Evolutionary conservation across 1,140 invertebrate species (phyloP).

Genomic region (Heliconius eleuchia): DNA sequence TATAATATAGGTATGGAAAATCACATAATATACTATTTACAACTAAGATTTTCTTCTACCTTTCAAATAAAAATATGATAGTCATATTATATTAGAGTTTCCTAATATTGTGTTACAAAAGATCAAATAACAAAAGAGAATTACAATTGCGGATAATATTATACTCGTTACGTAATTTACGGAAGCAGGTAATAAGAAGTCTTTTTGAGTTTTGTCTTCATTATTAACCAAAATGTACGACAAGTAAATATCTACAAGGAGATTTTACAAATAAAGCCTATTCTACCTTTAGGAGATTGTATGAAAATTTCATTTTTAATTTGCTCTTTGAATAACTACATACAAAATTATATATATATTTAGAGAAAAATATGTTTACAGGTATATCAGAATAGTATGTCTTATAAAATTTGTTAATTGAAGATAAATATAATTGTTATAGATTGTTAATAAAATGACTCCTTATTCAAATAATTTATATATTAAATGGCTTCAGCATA

Average conservation of each 20-base stretch:
- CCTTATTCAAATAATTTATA: background rate
- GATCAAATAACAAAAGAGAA: background rate
- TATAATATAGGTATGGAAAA: too few relatives aligned
- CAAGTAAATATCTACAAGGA: background rate
- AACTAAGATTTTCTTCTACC: background rate
- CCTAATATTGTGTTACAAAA: background rate
- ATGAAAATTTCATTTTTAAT: background rate
- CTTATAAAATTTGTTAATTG: background rate
- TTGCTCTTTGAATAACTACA: background rate
- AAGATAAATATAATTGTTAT: background rate
- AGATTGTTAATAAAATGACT: background rate
- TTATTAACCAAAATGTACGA: background rate
- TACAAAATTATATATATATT: too few relatives aligned
- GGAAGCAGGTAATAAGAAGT: background rate
- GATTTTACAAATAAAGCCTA: background rate
- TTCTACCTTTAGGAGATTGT: background rate
- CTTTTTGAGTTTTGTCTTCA: background rate
- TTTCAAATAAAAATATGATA: background rate
- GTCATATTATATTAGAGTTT: background rate
- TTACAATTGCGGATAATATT: background rate
- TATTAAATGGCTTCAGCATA: too few relatives aligned
- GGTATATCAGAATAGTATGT: background rate
- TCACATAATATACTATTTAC: background rate
- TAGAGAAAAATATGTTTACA: background rate
- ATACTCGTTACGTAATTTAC: background rate